phyloP scores from a whole-genome alignment of 1,140 invertebrate species.

The Acromyrmex echinatior region DNA sequence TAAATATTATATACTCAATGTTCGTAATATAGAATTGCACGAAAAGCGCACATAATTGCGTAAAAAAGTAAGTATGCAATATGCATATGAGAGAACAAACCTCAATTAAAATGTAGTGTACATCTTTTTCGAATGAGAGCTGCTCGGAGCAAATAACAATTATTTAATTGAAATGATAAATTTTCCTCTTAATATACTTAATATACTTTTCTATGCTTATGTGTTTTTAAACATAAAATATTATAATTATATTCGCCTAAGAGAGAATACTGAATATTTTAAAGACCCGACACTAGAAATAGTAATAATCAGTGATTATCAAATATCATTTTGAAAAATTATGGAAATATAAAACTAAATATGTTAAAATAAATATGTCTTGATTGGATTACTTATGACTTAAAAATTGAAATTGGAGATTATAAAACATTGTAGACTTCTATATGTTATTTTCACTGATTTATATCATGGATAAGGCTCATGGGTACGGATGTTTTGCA shows the following conservation, averaged over 20 bases:
- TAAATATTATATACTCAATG: slow-evolving; percentile 30
- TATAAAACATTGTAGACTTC: not conserved
- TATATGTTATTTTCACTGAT: slow-evolving; percentile 5
- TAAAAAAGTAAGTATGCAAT: slow-evolving; percentile 5
- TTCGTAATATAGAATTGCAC: slow-evolving; percentile 16
- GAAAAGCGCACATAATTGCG: not conserved
- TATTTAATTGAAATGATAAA: not conserved
- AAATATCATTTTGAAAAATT: not conserved
- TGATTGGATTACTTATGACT: not conserved
- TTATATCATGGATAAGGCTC: slow-evolving; percentile 53
- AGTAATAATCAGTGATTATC: not conserved
- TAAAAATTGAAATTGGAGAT: not conserved
- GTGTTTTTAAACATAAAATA: not conserved
- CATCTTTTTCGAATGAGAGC: not conserved
- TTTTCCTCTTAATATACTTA: not conserved
- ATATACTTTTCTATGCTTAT: too few species aligned
- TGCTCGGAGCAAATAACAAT: not conserved
- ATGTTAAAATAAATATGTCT: not conserved
- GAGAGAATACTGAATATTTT: not conserved
- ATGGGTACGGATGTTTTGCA: slow-evolving; percentile 71
- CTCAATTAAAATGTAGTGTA: slow-evolving; percentile 17
- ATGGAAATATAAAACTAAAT: not conserved
- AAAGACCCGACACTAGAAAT: not conserved
- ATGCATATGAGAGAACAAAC: not conserved
- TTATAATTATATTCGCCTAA: not conserved